Base-by-base conservation (phyloP, 2,888 invertebrate genomes). In the Latheticus oryzae region DNA sequence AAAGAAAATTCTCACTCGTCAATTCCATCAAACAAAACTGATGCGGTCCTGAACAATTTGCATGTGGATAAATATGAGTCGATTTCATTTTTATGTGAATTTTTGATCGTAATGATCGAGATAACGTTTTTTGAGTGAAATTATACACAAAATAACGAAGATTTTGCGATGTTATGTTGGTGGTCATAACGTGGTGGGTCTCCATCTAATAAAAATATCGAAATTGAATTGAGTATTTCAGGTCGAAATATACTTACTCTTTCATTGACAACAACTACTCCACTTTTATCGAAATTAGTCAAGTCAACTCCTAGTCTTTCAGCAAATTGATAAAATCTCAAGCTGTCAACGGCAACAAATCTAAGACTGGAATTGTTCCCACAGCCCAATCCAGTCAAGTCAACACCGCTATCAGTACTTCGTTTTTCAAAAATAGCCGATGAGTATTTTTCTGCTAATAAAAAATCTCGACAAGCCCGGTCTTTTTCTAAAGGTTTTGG, bases 271-370 rank as follows among this genome's bases (percentile, higher is more conserved):
- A 92, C 88, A 47, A 90, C 83, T 32, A 85, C 85, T 16, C 85
- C 84, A 19, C 88, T 89, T 77, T 82, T 85, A 68, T 89, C 85
- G 55, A 78, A 81, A 28, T 80, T 82, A 5, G 77, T 75, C 19
- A 90, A 77, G 74, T 91, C 86, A 12, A 92, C 82, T 1, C 91
- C 92, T 2, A 93, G 82, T 13, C 84, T 83, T 71, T 90, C 87
- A 0, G 91, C 89, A 72, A 93, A 90, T 69, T 89, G 85, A 64
- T 85, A 85, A 71, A 89, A 89, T 45, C 83, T 79, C 1, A 87
- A 76, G 64, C 89, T 89, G 73, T 94, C 93, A 65, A 94, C 82
- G 0, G 89, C 89, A 21, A 91, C 77, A 60, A 90, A 82, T 5
- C 81, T 79, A 42, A 90, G 71, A 7, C 85, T 85, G 63, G 77